Evolutionary conservation across 2,113 vertebrate genomes (phyloP).

Genomic region (Ammodytes marinus): DNA sequence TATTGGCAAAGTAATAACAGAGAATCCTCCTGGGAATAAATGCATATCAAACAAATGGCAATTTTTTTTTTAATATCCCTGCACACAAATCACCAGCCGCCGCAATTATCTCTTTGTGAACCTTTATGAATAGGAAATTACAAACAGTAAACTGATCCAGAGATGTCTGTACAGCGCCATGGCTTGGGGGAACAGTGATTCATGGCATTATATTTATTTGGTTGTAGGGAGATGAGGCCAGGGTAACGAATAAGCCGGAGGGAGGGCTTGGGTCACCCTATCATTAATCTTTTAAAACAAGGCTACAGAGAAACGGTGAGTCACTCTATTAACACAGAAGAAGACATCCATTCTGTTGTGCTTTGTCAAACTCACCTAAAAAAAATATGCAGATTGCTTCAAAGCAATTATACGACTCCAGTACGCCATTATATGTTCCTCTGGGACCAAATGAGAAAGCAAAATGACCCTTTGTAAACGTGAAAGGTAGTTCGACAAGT

Average conservation of each 20-base stretch:
- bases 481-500: conserved; percentile 30
- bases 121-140: conserved; percentile 57
- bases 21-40: not conserved
- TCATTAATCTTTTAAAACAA: conserved; percentile 76
- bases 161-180: conserved; percentile 35
- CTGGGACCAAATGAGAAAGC: conserved; percentile 37
- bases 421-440: conserved; percentile 38
- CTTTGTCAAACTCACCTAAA: conserved; percentile 60
- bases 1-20: conserved; percentile 11
- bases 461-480: conserved; percentile 15
- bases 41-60: not conserved
- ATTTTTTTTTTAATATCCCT: conserved; percentile 35
- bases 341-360: conserved; percentile 67
- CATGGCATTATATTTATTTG: conserved; percentile 76
- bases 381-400: conserved; percentile 45
- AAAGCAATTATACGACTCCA: conserved; percentile 61
- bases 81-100: conserved; percentile 12
- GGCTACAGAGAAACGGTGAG: conserved; percentile 56
- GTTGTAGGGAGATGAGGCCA: conserved; percentile 68
- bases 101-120: conserved; percentile 27
- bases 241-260: conserved; percentile 75
- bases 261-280: conserved; percentile 66
- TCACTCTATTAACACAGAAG: conserved; percentile 76
- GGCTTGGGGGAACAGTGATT: conserved; percentile 62
- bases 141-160: conserved; percentile 44